Evolutionary conservation across 2,797 vertebrate species (phyloP).

Genomic region (Limosa lapponica): DNA sequence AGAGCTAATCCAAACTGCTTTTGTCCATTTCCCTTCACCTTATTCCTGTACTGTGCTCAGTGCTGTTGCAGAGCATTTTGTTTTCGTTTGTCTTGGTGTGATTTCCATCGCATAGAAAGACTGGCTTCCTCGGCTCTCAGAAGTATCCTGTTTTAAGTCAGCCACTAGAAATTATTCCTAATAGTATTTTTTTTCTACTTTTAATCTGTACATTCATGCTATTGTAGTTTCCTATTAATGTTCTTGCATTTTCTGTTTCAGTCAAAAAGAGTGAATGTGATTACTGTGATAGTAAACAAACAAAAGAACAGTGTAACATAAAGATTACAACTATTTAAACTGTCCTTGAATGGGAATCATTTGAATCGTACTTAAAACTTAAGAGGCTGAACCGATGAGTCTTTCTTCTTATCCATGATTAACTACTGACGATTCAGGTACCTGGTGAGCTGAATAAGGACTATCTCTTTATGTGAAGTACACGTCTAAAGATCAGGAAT

Average conservation of each 20-base stretch:
- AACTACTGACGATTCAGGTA: constrained; percentile 76
- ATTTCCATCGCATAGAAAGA: background rate
- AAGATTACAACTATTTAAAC: constrained; percentile 54
- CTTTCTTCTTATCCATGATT: constrained; percentile 74
- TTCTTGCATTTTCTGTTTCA: constrained; percentile 37
- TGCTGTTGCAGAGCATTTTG: background rate
- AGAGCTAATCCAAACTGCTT: background rate
- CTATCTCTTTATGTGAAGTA: constrained; percentile 79
- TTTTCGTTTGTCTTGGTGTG: background rate
- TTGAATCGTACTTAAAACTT: constrained; percentile 62
- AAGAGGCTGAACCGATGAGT: constrained; percentile 64
- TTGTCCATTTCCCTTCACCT: background rate
- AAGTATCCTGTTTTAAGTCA: constrained; percentile 46
- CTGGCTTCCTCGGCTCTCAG: background rate
- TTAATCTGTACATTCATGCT: background rate
- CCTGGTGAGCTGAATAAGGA: constrained; percentile 79
- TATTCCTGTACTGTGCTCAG: background rate
- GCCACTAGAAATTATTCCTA: background rate
- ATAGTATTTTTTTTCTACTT: background rate
- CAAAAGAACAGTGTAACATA: constrained; percentile 46
- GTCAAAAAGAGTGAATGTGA: background rate
- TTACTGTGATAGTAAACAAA: constrained; percentile 47
- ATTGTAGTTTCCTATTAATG: background rate
- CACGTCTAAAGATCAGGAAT: constrained; percentile 82
- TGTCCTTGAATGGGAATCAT: constrained; percentile 53